phyloP scores from a whole-genome alignment of 1,140 invertebrate genomes.

The Sminthurides bifidus region DNA sequence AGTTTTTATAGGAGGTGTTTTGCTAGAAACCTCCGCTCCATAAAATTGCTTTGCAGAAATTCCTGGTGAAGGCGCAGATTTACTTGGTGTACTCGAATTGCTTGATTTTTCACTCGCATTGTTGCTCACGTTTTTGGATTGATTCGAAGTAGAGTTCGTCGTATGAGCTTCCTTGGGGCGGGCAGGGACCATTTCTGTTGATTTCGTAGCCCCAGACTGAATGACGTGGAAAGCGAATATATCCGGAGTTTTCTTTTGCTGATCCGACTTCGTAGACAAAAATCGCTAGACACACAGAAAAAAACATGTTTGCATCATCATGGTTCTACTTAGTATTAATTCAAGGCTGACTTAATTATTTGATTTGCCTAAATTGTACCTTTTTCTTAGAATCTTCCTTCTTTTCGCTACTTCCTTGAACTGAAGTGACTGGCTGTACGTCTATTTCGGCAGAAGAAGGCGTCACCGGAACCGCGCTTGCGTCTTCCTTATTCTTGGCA shows the following conservation, averaged over 20 bases:
- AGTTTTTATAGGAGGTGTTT: conserved; percentile 5
- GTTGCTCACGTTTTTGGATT: too few species aligned
- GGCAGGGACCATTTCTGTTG: conserved; percentile 23
- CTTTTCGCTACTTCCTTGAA: too few species aligned
- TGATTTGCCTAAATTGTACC: too few species aligned
- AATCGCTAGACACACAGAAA: conserved; percentile 7
- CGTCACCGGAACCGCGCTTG: not conserved
- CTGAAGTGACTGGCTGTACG: conserved; percentile 2
- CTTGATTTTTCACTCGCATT: too few species aligned
- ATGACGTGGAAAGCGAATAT: conserved; percentile 28
- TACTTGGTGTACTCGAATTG: not conserved
- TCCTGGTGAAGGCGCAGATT: not conserved
- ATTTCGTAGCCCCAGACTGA: conserved; percentile 14
- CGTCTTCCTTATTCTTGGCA: too few species aligned
- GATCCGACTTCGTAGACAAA: conserved; percentile 8
- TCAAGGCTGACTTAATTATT: too few species aligned
- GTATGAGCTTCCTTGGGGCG: conserved; percentile 22
- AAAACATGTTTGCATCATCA: not conserved
- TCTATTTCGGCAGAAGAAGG: conserved; percentile 3
- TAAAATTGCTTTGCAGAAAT: not conserved
- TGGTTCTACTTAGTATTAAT: too few species aligned
- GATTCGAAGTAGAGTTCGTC: too few species aligned
- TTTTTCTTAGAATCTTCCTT: too few species aligned
- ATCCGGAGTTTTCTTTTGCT: conserved; percentile 6
- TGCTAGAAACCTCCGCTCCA: too few species aligned